Conservation (phyloP, 92 coral and sea anemone species). For the Zoanthus gigantus region DNA sequence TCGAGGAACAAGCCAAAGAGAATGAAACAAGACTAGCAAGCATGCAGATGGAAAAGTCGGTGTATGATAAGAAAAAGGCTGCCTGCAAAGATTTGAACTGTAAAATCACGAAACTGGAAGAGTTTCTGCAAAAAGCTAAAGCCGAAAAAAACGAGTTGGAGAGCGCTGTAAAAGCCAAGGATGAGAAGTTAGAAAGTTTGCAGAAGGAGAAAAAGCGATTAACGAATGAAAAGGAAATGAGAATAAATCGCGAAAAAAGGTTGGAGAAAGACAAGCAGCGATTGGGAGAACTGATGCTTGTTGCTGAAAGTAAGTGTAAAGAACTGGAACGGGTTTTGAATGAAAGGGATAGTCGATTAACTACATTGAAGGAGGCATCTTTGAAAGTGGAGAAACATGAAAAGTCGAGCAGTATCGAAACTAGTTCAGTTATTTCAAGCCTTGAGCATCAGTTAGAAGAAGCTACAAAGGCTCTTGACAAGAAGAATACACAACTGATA, state of each 20-base stretch:
- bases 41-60: slow-evolving; percentile 25
- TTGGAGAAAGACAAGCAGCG: slow-evolving; percentile 18
- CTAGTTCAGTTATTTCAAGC: background rate
- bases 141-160: slow-evolving; percentile 37
- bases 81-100: background rate
- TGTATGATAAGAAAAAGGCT: slow-evolving; percentile 11
- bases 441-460: slow-evolving; percentile 86
- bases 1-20: slow-evolving; percentile 3
- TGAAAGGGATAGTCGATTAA: slow-evolving; percentile 14
- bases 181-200: slow-evolving; percentile 10
- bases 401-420: background rate
- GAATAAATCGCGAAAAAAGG: background rate
- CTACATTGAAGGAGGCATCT: slow-evolving; percentile 33
- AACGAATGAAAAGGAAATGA: slow-evolving; percentile 23
- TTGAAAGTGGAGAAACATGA: slow-evolving; percentile 5
- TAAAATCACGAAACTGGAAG: slow-evolving; percentile 19
- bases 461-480: slow-evolving; percentile 87
- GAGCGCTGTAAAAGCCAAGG: slow-evolving; percentile 1
- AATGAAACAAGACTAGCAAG: slow-evolving; percentile 20
- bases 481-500: slow-evolving; percentile 93
- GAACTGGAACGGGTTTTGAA: slow-evolving; percentile 21
- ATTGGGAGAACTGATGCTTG: slow-evolving; percentile 28
- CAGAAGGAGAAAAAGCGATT: slow-evolving; percentile 22
- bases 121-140: slow-evolving; percentile 32
- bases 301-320: slow-evolving; percentile 24